Base-by-base conservation (phyloP, 1,140 invertebrate species). In the Achatina immaculata region DNA sequence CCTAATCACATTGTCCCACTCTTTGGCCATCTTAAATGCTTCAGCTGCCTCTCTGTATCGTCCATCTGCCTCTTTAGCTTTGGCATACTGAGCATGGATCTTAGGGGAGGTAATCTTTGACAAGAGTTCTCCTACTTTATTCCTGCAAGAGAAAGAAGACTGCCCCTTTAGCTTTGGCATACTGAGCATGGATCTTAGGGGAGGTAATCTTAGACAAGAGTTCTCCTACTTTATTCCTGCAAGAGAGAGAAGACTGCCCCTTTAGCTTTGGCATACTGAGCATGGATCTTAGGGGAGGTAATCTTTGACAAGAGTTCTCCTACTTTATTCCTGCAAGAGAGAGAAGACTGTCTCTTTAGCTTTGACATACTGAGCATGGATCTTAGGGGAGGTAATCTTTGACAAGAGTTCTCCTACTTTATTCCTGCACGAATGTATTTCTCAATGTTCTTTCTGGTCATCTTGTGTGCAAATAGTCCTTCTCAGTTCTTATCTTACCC, bases 241-340 rank as follows among this genome's bases (percentile, higher is more conserved):
- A 84, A 42, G 78, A 74, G 77, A n/a, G n/a, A n/a, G n/a, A n/a
- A n/a, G n/a, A n/a, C 97, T 0, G 94, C 93, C 92, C 99, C 98
- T 92, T 99, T 98, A 0, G 97, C 96, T 90, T 96, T 98, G 0
- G 97, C 98, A 92, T 98, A 99, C 88, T 98, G 96, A 38, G 95
- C 92, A 91, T 98, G 96, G 83, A 99, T 95, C 92, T 98, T 98
- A 1, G 95, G 95, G 0, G 96, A 96, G 2, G 95, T 95, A 42
- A 99, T 95, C 86, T 96, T 94, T 0, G 95, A 94, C 48, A 99
- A 92, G 0, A 99, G 91, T 82, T 97, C 94, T 68, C 96, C 96
- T 14, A 99, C 96, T 94, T 99, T 99, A 19, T 94, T 92, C 91
- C 91, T 92, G 75, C 69, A 84, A 42, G 78, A 74, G 77, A n/a